phyloP scores from a whole-genome alignment of 2,888 invertebrate species.

The Hofmannophila pseudospretella region DNA sequence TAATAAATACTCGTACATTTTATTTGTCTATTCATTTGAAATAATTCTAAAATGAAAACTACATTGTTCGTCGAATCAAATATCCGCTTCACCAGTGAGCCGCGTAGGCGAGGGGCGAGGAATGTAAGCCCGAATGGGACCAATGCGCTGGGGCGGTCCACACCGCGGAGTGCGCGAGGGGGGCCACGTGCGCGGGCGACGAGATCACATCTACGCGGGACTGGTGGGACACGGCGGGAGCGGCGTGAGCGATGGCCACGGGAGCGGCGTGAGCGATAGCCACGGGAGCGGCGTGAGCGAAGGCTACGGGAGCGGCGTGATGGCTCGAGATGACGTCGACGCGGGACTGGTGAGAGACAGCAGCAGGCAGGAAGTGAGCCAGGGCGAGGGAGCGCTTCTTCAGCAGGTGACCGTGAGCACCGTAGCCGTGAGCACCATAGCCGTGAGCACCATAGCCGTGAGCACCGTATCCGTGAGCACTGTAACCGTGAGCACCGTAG shows the following conservation, averaged over 20 bases:
- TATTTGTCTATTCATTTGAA: slow-evolving; percentile 61
- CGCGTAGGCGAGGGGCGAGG: slow-evolving; percentile 23
- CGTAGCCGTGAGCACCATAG: background rate
- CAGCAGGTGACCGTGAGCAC: slow-evolving; percentile 31
- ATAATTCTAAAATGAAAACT: slow-evolving; percentile 57
- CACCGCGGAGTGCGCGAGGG: slow-evolving; percentile 19
- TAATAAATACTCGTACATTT: slow-evolving; percentile 39
- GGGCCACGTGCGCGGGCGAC: slow-evolving; percentile 33
- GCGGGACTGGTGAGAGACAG: slow-evolving; percentile 73
- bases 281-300: slow-evolving; percentile 38
- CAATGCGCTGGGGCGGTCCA: slow-evolving; percentile 31
- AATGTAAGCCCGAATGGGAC: slow-evolving; percentile 27
- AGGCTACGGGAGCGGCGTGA: slow-evolving; percentile 30
- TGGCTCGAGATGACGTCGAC: slow-evolving; percentile 41
- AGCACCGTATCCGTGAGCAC: too few relatives aligned
- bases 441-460: slow-evolving; percentile 9
- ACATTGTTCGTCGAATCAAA: slow-evolving; percentile 49
- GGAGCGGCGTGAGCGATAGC: slow-evolving; percentile 38
- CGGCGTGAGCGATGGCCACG: slow-evolving; percentile 33
- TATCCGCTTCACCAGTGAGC: slow-evolving; percentile 45
- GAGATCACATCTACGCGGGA: slow-evolving; percentile 55
- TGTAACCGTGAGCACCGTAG: slow-evolving; percentile 6
- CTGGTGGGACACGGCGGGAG: slow-evolving; percentile 61
- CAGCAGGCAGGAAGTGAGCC: slow-evolving; percentile 48
- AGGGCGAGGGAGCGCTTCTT: slow-evolving; percentile 45